Evolutionary conservation across 92 coral and sea anemone genomes (phyloP).

Genomic region (Bergia sp.): DNA sequence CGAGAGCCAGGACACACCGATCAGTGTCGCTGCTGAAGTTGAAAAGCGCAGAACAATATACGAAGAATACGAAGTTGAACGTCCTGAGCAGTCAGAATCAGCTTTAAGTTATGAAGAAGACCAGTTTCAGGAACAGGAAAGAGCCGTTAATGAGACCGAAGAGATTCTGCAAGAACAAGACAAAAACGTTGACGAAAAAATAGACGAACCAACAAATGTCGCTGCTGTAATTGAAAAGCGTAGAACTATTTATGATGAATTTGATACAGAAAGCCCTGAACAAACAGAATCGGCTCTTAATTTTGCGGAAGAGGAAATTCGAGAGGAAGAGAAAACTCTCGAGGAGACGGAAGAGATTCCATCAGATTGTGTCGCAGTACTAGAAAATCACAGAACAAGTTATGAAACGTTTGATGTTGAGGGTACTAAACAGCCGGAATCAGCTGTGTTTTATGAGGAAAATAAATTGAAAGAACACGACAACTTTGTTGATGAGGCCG

Average conservation of each 20-base stretch:
- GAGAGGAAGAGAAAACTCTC: conserved; percentile 18
- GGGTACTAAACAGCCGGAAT: not conserved
- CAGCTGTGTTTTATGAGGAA: conserved; percentile 8
- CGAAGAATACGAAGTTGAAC: conserved; percentile 7
- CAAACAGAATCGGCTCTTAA: conserved; percentile 23
- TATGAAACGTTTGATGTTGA: conserved; percentile 1
- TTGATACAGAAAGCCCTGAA: conserved; percentile 24
- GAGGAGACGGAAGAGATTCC: conserved; percentile 29
- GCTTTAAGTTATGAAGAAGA: conserved; percentile 58
- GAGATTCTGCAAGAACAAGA: conserved; percentile 1
- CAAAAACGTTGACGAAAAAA: conserved; percentile 2
- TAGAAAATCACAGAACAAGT: conserved; percentile 1
- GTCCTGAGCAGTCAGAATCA: conserved; percentile 1
- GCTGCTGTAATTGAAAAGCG: conserved; percentile 18
- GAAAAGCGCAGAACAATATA: conserved; percentile 37
- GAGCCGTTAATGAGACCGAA: not conserved
- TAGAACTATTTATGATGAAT: not conserved
- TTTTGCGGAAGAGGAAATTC: conserved; percentile 1
- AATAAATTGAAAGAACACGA: not conserved
- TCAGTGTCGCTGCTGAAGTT: not conserved
- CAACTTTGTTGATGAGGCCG: not conserved
- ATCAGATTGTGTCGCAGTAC: not conserved
- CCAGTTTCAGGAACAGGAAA: conserved; percentile 3
- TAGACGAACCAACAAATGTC: not conserved
- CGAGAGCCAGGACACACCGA: conserved; percentile 15